Percentiles rank a stretch among this genome's conserved stretches.
Evolutionary conservation across 2,888 invertebrate genomes (phyloP).

Genomic region (Galeruca laticollis): DNA sequence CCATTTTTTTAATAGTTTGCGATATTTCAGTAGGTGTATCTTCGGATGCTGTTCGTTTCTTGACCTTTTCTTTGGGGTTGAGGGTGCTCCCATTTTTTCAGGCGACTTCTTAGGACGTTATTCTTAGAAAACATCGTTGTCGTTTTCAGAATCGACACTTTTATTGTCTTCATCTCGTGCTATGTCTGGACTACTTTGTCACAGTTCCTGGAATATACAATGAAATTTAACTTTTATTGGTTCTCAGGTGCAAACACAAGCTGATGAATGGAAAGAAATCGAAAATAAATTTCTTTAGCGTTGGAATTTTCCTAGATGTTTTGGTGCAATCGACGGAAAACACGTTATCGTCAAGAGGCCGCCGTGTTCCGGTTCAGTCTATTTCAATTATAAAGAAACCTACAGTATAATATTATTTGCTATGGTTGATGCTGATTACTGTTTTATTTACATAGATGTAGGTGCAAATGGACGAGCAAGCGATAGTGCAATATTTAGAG

Average conservation of each 20-base stretch:
- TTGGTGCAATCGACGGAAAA: background rate
- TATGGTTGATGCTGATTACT: conserved; percentile 36
- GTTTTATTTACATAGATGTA: conserved; percentile 21
- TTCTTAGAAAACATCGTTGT: background rate
- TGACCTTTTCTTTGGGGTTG: conserved; percentile 14
- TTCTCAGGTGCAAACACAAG: too few species aligned
- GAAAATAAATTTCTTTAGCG: too few species aligned
- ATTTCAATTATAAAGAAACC: conserved; percentile 18
- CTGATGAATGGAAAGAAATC: too few species aligned
- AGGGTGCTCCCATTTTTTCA: conserved; percentile 11
- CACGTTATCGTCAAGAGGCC: too few species aligned
- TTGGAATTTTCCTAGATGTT: too few species aligned
- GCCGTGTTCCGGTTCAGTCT: too few species aligned
- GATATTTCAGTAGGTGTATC: too few species aligned
- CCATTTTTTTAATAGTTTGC: too few species aligned
- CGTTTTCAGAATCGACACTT: too few species aligned
- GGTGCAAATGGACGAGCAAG: too few species aligned
- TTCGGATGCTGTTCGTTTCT: background rate
- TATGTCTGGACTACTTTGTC: background rate
- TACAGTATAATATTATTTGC: conserved; percentile 60
- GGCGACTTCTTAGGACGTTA: background rate
- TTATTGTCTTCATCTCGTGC: conserved; percentile 1
- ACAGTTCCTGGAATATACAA: conserved; percentile 4
- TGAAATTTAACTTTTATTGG: too few species aligned
- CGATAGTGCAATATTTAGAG: too few species aligned